Evolutionary conservation across 2,797 vertebrate species (phyloP), one percentile per base, ranked within the genome.

Genomic region (Fringilla coelebs): DNA sequence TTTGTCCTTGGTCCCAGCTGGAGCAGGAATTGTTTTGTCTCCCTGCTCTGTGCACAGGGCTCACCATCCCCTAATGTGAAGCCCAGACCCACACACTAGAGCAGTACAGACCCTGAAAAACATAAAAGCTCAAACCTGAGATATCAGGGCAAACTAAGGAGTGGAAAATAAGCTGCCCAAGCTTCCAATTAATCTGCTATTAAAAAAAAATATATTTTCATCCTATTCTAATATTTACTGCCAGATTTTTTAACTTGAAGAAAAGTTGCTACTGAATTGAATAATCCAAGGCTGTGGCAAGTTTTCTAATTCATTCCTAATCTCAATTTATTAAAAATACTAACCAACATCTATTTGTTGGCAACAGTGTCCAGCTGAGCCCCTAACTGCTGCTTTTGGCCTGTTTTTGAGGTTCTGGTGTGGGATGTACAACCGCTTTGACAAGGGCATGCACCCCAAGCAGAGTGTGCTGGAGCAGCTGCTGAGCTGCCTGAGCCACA

Each of bases 381-480:
- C 1, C 54, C 34, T 62, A n/a, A 74, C 20, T 57, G 3, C 86
- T 6, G 11, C 28, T 31, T 80, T 73, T 36, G 41, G 41, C 73
- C 34, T 65, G 9, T 32, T 68, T 38, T 62, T 63, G 34, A 98
- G 98, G 96, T 98, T 98, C 92, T 98, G 98, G 98, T 98, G 98
- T 89, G 98, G 97, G 48, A 98, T 98, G 98, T 98, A 98, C 90
- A 98, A 98, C 52, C 96, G 97, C 40, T 98, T 98, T 79, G 98
- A 98, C 89, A 98, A 97, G 91, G 98, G 98, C 36, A 98, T 98
- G 96, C 98, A 99, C 51, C 98, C 98, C 9, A 98, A 98, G 38
- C 98, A 98, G 77, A 95, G 95, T 19, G 90, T 98, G 9, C 52
- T 98, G 96, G 98, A 98, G 19, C 94, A 94, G 36, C 96, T 98